phyloP scores from a whole-genome alignment of 2,888 invertebrate genomes.

The Chymomyza procnemis region DNA sequence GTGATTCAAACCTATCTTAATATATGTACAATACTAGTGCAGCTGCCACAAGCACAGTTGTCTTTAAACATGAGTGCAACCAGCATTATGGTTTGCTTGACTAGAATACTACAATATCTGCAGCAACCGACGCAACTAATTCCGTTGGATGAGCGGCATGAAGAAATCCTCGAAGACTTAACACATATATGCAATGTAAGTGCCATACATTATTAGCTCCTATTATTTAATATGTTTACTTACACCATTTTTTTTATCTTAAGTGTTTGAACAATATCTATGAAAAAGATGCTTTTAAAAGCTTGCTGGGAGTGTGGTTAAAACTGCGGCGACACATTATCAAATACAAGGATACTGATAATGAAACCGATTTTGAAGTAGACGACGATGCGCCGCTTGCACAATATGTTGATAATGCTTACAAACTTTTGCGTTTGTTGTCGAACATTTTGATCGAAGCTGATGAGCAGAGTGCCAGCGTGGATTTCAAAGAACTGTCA shows the following conservation, averaged over 20 bases:
- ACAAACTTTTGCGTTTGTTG: conserved; percentile 51
- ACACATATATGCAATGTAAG: conserved; percentile 72
- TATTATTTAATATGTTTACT: background rate
- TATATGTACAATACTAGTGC: conserved; percentile 76
- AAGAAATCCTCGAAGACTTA: conserved; percentile 75
- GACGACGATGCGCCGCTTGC: conserved; percentile 57
- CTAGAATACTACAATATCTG: conserved; percentile 72
- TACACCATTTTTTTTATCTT: conserved; percentile 30
- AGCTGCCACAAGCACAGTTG: conserved; percentile 70
- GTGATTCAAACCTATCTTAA: conserved; percentile 78
- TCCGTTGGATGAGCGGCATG: conserved; percentile 72
- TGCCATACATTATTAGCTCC: rapidly evolving
- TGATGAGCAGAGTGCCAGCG: conserved; percentile 11
- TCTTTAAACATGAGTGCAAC: conserved; percentile 61
- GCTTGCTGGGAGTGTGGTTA: conserved; percentile 73
- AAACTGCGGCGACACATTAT: conserved; percentile 45
- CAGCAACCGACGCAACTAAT: conserved; percentile 71
- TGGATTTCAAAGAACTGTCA: conserved; percentile 43
- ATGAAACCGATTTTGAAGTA: conserved; percentile 61
- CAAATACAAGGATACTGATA: conserved; percentile 32
- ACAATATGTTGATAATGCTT: conserved; percentile 55
- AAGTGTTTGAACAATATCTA: conserved; percentile 76
- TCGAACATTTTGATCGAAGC: conserved; percentile 38
- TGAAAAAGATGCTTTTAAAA: conserved; percentile 67
- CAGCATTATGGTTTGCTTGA: conserved; percentile 70